These are phyloP conservation scores for Bilobella aurantiaca DNA, from an alignment of 1,140 invertebrate species.

Conservation along the genomic window DNA sequence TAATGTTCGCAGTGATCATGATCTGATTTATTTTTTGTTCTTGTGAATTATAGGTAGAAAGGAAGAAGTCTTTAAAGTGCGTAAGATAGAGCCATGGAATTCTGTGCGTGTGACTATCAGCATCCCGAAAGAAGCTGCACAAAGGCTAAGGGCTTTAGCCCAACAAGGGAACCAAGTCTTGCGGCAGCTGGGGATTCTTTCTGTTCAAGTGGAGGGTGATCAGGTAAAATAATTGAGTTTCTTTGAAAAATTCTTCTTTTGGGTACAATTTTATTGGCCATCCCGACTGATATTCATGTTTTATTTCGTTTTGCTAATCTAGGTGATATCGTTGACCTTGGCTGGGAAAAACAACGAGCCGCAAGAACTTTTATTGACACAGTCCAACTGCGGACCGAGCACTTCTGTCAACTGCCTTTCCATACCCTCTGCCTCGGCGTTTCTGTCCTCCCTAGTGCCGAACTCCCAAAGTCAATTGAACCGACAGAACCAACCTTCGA, in stretches of 20 bases:
- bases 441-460: slow-evolving; percentile 17
- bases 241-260: neutral
- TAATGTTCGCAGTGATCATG: neutral
- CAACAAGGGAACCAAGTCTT: slow-evolving; percentile 71
- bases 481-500: slow-evolving; percentile 17
- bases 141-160: slow-evolving; percentile 75
- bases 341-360: slow-evolving; percentile 58
- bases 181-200: slow-evolving; percentile 80
- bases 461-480: slow-evolving; percentile 26
- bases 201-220: slow-evolving; percentile 91
- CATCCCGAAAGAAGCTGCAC: slow-evolving; percentile 85
- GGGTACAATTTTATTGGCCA: neutral
- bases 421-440: slow-evolving; percentile 9
- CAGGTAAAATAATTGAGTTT: slow-evolving; percentile 52
- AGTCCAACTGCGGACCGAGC: slow-evolving; percentile 39
- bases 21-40: neutral
- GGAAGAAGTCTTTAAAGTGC: slow-evolving; percentile 50
- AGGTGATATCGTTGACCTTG: slow-evolving; percentile 75
- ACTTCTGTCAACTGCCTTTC: slow-evolving; percentile 35
- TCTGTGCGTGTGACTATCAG: slow-evolving; percentile 92
- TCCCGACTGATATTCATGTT: too few species aligned
- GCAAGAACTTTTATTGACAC: slow-evolving; percentile 62
- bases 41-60: slow-evolving; percentile 42
- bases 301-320: neutral
- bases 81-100: slow-evolving; percentile 96